Base-by-base conservation (phyloP, 2,113 vertebrate genomes). In the Burhinus bistriatus region DNA sequence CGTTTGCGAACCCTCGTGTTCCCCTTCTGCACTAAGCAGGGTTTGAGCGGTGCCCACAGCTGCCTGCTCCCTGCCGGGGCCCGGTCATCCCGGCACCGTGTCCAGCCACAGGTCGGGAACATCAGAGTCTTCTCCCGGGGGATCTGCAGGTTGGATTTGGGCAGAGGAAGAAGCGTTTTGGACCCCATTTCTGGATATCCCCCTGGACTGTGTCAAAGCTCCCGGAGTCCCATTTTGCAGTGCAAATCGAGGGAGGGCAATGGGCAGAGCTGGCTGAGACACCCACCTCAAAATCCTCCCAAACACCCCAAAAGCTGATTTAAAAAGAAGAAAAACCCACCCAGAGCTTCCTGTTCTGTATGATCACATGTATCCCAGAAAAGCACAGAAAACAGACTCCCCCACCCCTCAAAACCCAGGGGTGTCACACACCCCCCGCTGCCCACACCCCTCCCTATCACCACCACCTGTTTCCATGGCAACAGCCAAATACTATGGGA, bases 1-100 rank as follows among this genome's bases (percentile, higher is more conserved):
- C n/a, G 2, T 32, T 47, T 66, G 22, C 75, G 75, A 32, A 38
- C 18, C 18, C 5, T 0, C 6, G 5, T 40, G 45, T 8, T 8
- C 29, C 4, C 27, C 1, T 27, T 38, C 26, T 25, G 49, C 62
- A 22, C 17, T 8, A 47, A 23, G 36, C 18, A 36, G 55, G 25
- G 79, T 68, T n/a, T 47, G 11, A 23, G 61, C 0, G 0, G 36
- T 81, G 85, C 51, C 65, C 83, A 15, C 0, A 0, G 26, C 58
- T 71, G 34, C 47, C 65, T 29, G 51, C 0, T 2, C 42, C 49
- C 44, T 65, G 57, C 59, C 64, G 36, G 3, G 3, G 8, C 42
- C 49, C 3, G 4, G 4, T 17, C 62, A 40, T 34, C 20, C 20
- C 1, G 13, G 27, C 30, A 9, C 13, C 3, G 1, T 5, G 26